Percentiles rank a stretch among this genome's conserved stretches.
phyloP scores from a whole-genome alignment of 1,140 invertebrate species.

The Mercenaria mercenaria region DNA sequence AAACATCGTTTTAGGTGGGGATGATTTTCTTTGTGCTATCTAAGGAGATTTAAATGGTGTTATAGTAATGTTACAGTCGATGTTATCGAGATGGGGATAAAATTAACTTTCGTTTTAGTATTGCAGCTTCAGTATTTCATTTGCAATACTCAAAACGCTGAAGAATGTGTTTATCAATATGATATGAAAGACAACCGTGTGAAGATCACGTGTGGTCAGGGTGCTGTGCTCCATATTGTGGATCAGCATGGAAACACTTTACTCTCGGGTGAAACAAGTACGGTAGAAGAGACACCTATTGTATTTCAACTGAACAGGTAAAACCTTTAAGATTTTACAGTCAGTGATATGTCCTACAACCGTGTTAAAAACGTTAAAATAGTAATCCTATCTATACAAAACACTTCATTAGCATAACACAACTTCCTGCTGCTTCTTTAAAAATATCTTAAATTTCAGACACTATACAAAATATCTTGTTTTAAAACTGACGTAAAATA shows the following conservation, averaged over 20 bases:
- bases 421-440: too few species aligned
- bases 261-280: constrained; percentile 43
- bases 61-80: neutral
- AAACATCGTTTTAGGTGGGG: neutral
- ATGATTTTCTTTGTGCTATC: neutral
- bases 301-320: constrained; percentile 63
- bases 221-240: constrained; percentile 56
- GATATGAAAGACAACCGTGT: constrained; percentile 33
- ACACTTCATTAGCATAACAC: too few species aligned
- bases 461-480: too few species aligned
- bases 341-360: neutral
- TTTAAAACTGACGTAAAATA: too few species aligned
- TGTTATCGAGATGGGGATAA: neutral
- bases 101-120: neutral
- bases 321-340: neutral
- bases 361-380: too few species aligned
- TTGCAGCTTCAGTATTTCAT: neutral
- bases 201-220: constrained; percentile 51
- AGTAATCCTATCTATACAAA: too few species aligned
- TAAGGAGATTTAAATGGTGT: neutral
- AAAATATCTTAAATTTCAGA: too few species aligned
- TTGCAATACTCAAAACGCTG: neutral
- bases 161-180: constrained; percentile 54
- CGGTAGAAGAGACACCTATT: constrained; percentile 24
- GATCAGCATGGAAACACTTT: constrained; percentile 55